These are phyloP conservation scores for Cyanocitta stelleri DNA, from an alignment of 2,113 vertebrate species.

Conservation along the genomic window DNA sequence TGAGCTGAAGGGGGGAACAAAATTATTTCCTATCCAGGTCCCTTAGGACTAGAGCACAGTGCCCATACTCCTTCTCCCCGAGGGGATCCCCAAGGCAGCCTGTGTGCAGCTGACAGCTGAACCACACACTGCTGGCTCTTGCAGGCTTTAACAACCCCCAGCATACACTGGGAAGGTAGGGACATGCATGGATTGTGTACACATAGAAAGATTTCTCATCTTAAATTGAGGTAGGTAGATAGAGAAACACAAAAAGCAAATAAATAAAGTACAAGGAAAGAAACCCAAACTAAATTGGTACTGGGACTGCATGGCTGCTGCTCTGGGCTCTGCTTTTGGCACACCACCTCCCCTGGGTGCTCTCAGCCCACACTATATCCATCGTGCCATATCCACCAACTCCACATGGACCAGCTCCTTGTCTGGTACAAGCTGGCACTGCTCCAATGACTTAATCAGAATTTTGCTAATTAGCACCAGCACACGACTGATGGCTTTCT, in stretches of 20 bases:
- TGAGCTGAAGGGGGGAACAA: not conserved
- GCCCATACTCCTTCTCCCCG: fast-evolving
- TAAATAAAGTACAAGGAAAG: not conserved
- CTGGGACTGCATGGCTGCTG: not conserved
- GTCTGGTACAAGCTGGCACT: not conserved
- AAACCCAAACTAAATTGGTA: not conserved
- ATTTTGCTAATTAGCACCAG: slow-evolving; percentile 27
- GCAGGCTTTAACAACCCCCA: not conserved
- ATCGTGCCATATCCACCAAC: not conserved
- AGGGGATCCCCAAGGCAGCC: not conserved
- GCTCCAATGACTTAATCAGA: slow-evolving; percentile 35
- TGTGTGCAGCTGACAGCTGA: not conserved
- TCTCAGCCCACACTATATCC: fast-evolving
- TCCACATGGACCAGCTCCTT: not conserved
- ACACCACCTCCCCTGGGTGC: not conserved
- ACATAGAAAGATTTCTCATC: not conserved
- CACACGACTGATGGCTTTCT: not conserved
- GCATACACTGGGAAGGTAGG: not conserved
- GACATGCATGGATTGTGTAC: fast-evolving
- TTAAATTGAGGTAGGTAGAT: not conserved
- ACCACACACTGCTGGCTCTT: not conserved
- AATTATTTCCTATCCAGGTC: not conserved
- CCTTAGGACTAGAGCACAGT: not conserved
- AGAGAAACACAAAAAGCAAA: not conserved
- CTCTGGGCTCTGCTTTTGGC: not conserved